phyloP scores from a whole-genome alignment of 1,140 invertebrate species.

The Drosophila arawakana region DNA sequence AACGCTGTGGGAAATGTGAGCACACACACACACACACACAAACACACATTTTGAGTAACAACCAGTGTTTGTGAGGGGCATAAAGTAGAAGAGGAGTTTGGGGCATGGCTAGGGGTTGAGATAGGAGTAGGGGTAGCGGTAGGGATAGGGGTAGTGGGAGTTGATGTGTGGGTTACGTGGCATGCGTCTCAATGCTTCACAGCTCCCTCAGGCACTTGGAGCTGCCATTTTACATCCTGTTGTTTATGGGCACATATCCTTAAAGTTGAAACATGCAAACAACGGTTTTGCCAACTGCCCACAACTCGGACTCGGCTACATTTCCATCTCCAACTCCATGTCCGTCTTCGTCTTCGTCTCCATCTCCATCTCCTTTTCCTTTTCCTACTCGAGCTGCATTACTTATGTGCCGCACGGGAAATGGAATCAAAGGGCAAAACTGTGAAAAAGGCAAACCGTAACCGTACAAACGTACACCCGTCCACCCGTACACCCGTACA shows the following conservation, averaged over 20 bases:
- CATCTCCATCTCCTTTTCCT: background rate
- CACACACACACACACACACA: background rate
- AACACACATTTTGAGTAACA: conserved; percentile 11
- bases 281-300: conserved; percentile 13
- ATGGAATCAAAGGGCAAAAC: conserved; percentile 41
- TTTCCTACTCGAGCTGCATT: conserved; percentile 26
- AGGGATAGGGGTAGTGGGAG: background rate
- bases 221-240: conserved; percentile 70
- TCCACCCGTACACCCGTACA: no score
- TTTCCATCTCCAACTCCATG: background rate
- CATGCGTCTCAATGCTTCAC: conserved; percentile 8
- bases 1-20: background rate
- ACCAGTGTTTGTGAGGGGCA: background rate
- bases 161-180: background rate
- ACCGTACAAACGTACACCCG: conserved; percentile 1
- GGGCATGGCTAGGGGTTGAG: background rate
- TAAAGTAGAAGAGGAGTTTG: no score
- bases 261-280: conserved; percentile 54
- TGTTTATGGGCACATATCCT: conserved; percentile 77
- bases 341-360: background rate
- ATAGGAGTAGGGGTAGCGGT: background rate
- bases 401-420: conserved; percentile 46
- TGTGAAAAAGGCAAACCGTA: conserved; percentile 31
- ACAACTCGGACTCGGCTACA: background rate
- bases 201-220: conserved; percentile 44